phyloP scores from a whole-genome alignment of 2,797 vertebrate species.

The Gallinago solitaria region DNA sequence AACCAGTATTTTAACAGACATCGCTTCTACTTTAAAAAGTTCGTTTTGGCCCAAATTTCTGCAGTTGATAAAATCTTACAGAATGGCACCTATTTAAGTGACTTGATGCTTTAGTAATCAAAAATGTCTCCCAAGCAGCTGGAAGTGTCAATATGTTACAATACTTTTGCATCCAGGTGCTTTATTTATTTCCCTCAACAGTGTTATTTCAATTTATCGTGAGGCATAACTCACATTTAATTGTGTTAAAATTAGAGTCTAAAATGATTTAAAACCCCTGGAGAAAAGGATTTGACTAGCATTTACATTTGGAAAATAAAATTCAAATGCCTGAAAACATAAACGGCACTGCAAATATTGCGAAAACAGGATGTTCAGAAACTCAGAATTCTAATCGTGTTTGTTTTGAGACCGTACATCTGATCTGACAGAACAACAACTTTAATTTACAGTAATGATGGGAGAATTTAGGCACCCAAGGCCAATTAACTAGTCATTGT shows the following conservation, averaged over 20 bases:
- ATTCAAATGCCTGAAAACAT: background rate
- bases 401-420: background rate
- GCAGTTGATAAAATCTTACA: background rate
- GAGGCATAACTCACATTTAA: background rate
- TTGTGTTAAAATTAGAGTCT: background rate
- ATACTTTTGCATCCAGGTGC: background rate
- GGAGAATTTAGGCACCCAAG: background rate
- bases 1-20: background rate
- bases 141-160: background rate
- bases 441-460: background rate
- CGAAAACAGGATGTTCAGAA: background rate
- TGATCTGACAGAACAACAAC: background rate
- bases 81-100: background rate
- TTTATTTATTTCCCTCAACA: background rate
- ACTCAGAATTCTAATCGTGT: background rate
- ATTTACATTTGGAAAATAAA: conserved; percentile 1
- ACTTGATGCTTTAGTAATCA: background rate
- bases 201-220: background rate
- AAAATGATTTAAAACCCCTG: background rate
- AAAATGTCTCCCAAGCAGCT: background rate
- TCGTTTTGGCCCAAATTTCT: background rate
- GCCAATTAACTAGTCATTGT: background rate
- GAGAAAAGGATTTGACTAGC: background rate
- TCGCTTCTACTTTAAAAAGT: background rate
- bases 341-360: background rate